Base-by-base conservation (phyloP, 2,797 vertebrate species). In the Mus spretus region DNA sequence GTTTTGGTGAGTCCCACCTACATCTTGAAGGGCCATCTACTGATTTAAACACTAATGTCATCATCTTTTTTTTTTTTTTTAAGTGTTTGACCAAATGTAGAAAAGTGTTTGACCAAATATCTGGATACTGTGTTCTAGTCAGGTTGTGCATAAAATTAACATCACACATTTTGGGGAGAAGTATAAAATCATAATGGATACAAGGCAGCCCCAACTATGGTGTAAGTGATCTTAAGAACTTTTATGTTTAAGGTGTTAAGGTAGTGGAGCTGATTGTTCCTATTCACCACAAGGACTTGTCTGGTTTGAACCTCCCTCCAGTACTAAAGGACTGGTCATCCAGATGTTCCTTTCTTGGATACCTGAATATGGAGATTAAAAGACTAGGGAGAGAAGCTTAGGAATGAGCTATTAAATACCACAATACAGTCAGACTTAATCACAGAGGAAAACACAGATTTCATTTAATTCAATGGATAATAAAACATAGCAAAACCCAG, bases 31-130 rank as follows among this genome's bases (percentile, higher is more conserved):
- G 15, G 3, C 9, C 34, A 47, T 59, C 17, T 50, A 13, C 59
- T 57, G 40, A 77, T 57, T 81, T 89, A 93, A 81, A 70, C 74
- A 50, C 74, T 81, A 94, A 78, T 67, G 22, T 93, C 44, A 86
- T 57, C 19, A 47, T 47, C 47, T n/a, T 47, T 47, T 47, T 47
- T 34, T 65, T 63, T 63, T 61, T 59, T 34, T 65, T 3, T 79
- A 31, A 22, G 50, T 50, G 50, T 50, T 10, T 50, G 50, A 50
- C 50, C 50, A 65, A 17, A 91, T 44, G 55, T 63, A 47, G 37
- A 90, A 70, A 40, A 91, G 88, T 70, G 20, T 75, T 80, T 88
- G 40, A 80, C 50, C 70, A 82, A 94, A 34, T 87, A 61, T 65
- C 26, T 94, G 7, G 22, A 67, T 80, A 70, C 28, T 82, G 31